Conservation (phyloP, 2,113 vertebrate genomes). For the Lamprologus ornatipinnis region DNA sequence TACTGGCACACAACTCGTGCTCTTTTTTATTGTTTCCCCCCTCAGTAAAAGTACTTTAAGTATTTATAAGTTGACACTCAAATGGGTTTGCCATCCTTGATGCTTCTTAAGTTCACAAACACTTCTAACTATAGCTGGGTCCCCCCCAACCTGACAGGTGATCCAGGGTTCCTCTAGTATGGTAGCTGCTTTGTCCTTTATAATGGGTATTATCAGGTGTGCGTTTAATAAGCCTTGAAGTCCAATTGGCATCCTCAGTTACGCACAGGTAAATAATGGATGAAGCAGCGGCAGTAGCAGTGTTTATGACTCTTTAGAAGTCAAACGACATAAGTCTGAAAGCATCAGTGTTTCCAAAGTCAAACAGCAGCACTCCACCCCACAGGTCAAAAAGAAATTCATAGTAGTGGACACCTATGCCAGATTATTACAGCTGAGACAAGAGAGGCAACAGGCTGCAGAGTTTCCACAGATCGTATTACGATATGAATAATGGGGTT, state of each 20-base stretch:
- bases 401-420: not conserved
- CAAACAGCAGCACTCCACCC: not conserved
- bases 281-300: not conserved
- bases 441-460: conserved; percentile 13
- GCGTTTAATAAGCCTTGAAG: conserved; percentile 61
- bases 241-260: conserved; percentile 55
- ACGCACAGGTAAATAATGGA: conserved; percentile 53
- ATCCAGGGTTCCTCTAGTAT: conserved; percentile 38
- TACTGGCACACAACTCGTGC: not conserved
- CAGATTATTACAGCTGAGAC: conserved; percentile 35
- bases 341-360: not conserved
- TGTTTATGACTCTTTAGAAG: conserved; percentile 22
- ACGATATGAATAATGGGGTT: conserved; percentile 53
- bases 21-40: not conserved
- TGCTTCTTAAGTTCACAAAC: not conserved
- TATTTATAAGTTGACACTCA: not conserved
- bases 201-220: conserved; percentile 57
- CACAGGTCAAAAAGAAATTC: not conserved
- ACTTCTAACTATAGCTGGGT: conserved; percentile 7
- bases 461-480: conserved; percentile 58
- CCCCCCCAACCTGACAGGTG: conserved; percentile 31
- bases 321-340: conserved; percentile 13
- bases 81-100: not conserved
- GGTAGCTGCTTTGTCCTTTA: conserved; percentile 23
- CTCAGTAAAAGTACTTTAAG: not conserved